Evolutionary conservation across 2,888 invertebrate species (phyloP).

Genomic region (Cheilosia grossa): DNA sequence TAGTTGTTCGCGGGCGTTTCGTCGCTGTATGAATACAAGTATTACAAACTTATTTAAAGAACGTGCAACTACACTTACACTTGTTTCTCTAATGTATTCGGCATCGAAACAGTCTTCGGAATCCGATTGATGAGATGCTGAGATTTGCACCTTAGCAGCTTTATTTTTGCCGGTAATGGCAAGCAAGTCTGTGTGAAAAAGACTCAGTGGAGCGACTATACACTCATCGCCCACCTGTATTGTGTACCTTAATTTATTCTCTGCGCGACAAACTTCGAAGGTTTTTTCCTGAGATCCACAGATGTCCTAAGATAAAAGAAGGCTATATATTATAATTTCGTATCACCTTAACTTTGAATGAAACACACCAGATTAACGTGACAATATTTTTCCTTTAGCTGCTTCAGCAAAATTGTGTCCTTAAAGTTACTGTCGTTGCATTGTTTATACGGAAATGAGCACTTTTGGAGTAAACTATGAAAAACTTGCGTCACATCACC

Average conservation of each 20-base stretch:
- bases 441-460: constrained; percentile 94
- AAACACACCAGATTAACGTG: constrained; percentile 90
- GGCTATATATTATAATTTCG: too few relatives aligned
- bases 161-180: constrained; percentile 91
- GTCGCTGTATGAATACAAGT: constrained; percentile 81
- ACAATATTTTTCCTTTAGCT: constrained; percentile 94
- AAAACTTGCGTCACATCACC: constrained; percentile 96
- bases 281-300: constrained; percentile 94
- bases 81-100: constrained; percentile 94
- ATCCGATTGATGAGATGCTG: constrained; percentile 88
- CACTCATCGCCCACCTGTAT: constrained; percentile 94
- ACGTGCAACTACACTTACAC: constrained; percentile 83
- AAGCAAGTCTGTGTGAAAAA: constrained; percentile 94
- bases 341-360: not conserved
- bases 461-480: constrained; percentile 93
- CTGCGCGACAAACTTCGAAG: constrained; percentile 85
- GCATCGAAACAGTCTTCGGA: constrained; percentile 97
- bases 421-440: constrained; percentile 89
- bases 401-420: constrained; percentile 91
- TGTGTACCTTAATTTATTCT: constrained; percentile 88
- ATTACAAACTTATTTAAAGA: not conserved
- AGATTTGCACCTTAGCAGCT: constrained; percentile 88
- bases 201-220: constrained; percentile 93
- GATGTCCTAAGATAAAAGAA: constrained; percentile 85
- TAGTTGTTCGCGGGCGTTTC: constrained; percentile 84